Evolutionary conservation across 1,140 invertebrate species (phyloP).

Genomic region (Saccostrea echinata): DNA sequence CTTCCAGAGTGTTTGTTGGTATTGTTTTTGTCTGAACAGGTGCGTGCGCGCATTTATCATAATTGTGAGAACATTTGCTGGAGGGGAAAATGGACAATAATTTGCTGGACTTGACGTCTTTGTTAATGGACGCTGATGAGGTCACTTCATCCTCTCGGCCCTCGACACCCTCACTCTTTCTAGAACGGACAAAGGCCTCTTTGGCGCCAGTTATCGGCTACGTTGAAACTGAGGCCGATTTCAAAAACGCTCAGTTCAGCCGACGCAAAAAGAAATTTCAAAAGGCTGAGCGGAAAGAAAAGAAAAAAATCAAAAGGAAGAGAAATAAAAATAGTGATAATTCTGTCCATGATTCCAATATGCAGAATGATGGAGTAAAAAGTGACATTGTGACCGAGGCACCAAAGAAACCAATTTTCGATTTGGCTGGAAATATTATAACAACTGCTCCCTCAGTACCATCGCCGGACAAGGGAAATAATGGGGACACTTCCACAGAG

Average conservation of each 20-base stretch:
- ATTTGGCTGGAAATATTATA: constrained; percentile 22
- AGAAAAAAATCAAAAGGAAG: neutral
- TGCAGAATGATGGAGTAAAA: neutral
- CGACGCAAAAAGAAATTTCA: neutral
- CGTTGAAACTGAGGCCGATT: neutral
- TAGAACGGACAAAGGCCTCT: neutral
- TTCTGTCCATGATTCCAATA: neutral
- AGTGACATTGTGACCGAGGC: neutral
- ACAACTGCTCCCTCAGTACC: neutral
- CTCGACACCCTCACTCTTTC: neutral
- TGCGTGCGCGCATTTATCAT: neutral
- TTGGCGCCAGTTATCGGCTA: neutral
- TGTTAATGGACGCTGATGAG: neutral
- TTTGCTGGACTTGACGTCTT: constrained; percentile 8
- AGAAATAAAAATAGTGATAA: neutral
- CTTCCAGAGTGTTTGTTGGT: neutral
- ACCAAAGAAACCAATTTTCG: neutral
- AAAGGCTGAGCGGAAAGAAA: neutral
- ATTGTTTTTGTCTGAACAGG: neutral
- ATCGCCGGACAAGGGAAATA: neutral
- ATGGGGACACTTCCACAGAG: neutral
- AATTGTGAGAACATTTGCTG: neutral
- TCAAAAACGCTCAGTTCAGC: neutral
- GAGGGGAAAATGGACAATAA: neutral
- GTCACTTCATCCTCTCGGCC: neutral